phyloP scores from a whole-genome alignment of 2,888 invertebrate species.

The Nomada hirtipes region DNA sequence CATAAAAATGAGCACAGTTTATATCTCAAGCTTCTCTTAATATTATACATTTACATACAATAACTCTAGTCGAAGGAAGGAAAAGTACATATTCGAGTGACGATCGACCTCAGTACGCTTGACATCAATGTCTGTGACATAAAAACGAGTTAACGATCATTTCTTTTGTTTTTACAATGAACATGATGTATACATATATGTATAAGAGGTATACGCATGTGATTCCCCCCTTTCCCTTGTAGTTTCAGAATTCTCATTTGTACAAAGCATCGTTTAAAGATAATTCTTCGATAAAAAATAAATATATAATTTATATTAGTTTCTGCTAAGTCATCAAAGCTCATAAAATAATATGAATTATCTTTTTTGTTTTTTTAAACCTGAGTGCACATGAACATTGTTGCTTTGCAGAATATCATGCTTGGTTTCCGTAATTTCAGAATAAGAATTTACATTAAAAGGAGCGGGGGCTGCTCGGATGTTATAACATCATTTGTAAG shows the following conservation, averaged over 20 bases:
- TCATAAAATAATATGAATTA: conserved; percentile 41
- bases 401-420: conserved; percentile 26
- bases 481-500: conserved; percentile 41
- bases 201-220: conserved; percentile 38
- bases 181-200: conserved; percentile 49
- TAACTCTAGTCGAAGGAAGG: conserved; percentile 9
- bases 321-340: conserved; percentile 29
- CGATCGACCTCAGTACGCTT: conserved; percentile 39
- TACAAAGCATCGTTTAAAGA: conserved; percentile 23
- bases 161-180: conserved; percentile 63
- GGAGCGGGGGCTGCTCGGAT: conserved; percentile 25
- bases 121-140: conserved; percentile 58
- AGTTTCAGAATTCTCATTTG: conserved; percentile 34
- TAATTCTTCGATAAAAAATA: conserved; percentile 26
- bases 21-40: conserved; percentile 25
- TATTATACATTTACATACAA: conserved; percentile 27
- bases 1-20: conserved; percentile 28
- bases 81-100: conserved; percentile 15
- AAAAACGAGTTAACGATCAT: conserved; percentile 63
- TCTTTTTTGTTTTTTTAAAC: conserved; percentile 1
- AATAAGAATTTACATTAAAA: conserved; percentile 35
- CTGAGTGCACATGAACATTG: conserved; percentile 20
- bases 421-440: neutral
- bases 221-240: conserved; percentile 25
- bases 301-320: conserved; percentile 33